Percentiles rank a stretch among this genome's conserved stretches.
Conservation (phyloP, 2,113 vertebrate species). For the Crypturellus undulatus region DNA sequence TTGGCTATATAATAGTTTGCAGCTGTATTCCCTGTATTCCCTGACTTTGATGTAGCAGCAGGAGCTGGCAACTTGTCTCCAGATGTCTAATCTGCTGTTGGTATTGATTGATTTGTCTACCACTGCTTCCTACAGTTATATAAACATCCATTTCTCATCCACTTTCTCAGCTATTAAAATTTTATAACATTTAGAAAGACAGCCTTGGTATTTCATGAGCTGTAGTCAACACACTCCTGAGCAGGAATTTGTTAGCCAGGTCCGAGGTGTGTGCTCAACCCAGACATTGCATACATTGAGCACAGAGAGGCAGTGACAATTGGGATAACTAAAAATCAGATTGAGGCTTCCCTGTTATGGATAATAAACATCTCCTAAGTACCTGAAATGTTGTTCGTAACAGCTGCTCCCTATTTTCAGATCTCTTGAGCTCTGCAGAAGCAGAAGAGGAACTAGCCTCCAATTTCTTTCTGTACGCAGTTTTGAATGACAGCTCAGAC, state of each 20-base stretch:
- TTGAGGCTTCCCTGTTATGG: background rate
- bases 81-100: background rate
- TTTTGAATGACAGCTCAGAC: background rate
- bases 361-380: background rate
- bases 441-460: background rate
- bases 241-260: background rate
- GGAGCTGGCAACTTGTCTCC: background rate
- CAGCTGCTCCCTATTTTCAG: background rate
- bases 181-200: background rate
- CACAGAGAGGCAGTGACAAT: background rate
- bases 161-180: background rate
- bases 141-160: background rate
- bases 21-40: background rate
- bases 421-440: background rate
- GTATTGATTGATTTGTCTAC: background rate
- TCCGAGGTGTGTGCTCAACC: background rate
- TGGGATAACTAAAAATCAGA: background rate
- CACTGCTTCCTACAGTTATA: background rate
- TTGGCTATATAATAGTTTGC: background rate
- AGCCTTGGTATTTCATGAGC: background rate
- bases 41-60: background rate
- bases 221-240: background rate
- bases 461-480: background rate
- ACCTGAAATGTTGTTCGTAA: fast-evolving
- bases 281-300: background rate